These are phyloP conservation scores for Colistium nudipinnis DNA, from an alignment of 2,113 vertebrate species.

Conservation along the genomic window DNA sequence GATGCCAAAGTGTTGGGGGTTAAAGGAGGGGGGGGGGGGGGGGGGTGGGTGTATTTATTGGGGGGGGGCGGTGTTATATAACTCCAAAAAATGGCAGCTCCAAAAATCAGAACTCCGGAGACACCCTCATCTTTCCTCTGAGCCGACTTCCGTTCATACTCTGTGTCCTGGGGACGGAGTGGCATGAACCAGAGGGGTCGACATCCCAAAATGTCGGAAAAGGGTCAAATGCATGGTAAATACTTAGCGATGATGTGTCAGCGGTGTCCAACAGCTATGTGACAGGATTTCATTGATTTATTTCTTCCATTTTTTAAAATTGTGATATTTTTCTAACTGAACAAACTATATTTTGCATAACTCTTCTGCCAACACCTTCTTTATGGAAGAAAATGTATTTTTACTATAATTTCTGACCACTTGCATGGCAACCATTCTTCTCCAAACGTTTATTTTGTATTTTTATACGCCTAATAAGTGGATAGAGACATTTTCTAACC, in stretches of 20 bases:
- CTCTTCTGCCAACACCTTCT: constrained; percentile 4
- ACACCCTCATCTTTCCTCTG: constrained; percentile 20
- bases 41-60: too few relatives aligned
- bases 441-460: too few relatives aligned
- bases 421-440: too few relatives aligned
- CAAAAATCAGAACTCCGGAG: constrained; percentile 47
- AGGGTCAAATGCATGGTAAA: constrained; percentile 8
- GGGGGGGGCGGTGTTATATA: constrained; percentile 50
- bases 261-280: constrained; percentile 1
- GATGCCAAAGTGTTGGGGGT: constrained; percentile 39
- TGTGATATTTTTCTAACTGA: background rate
- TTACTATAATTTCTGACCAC: too few relatives aligned
- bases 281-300: background rate
- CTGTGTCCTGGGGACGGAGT: constrained; percentile 20
- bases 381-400: background rate
- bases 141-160: constrained; percentile 37
- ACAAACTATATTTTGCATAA: background rate
- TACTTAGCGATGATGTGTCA: constrained; percentile 8
- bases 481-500: too few relatives aligned
- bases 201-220: constrained; percentile 27
- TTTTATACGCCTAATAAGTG: too few relatives aligned
- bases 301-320: background rate
- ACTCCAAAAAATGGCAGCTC: constrained; percentile 58
- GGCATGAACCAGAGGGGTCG: constrained; percentile 19
- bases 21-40: background rate